These are phyloP conservation scores for Lytechinus pictus DNA, from an alignment of 35 echinoderm and acorn worm genomes.

Conservation along the genomic window DNA sequence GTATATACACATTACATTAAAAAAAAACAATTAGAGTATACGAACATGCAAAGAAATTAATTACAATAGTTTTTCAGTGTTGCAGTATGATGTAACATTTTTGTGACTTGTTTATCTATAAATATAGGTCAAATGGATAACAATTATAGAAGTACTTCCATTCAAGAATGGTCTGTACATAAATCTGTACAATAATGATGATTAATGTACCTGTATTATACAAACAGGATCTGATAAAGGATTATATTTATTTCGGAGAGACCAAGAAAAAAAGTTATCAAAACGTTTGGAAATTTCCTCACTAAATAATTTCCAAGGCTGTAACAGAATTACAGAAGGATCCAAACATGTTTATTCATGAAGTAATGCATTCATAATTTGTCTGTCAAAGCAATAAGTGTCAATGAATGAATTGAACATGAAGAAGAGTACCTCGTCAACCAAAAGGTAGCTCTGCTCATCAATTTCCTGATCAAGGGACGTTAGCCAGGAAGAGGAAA, in stretches of 20 bases:
- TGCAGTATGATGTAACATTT: too few relatives aligned
- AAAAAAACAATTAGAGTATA: too few relatives aligned
- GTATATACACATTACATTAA: too few relatives aligned
- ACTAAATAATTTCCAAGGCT: neutral
- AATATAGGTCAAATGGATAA: too few relatives aligned
- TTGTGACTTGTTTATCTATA: too few relatives aligned
- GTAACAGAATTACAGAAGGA: neutral
- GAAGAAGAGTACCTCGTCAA: neutral
- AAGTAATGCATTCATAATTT: neutral
- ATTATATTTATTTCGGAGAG: neutral
- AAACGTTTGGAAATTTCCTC: neutral
- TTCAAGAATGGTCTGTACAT: too few relatives aligned
- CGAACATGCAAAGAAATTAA: too few relatives aligned
- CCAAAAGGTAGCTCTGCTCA: constrained; percentile 3
- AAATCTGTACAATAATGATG: neutral
- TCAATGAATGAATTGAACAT: neutral
- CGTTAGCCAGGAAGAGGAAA: constrained; percentile 45
- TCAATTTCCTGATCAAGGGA: constrained; percentile 42
- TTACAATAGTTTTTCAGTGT: too few relatives aligned
- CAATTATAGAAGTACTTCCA: too few relatives aligned
- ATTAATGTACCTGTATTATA: neutral
- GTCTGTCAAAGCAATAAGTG: neutral
- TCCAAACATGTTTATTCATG: neutral
- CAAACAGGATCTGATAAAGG: neutral
- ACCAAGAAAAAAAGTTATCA: neutral